A percentile compares a stretch with the other conserved stretches of the same genome.
phyloP scores from a whole-genome alignment of 92 coral and sea anemone genomes.

The Anthopleura xanthogrammica region DNA sequence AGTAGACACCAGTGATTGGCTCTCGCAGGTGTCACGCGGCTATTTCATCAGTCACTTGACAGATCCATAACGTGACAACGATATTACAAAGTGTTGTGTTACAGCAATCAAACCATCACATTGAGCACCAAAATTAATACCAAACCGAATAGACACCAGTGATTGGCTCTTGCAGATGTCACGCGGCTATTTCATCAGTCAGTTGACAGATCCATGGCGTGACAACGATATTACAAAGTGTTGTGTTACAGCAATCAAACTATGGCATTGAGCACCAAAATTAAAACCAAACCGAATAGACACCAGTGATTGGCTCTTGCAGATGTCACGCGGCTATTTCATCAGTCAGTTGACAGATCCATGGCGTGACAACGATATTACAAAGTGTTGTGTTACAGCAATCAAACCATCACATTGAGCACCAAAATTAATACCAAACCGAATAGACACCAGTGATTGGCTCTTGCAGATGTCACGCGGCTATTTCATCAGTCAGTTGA shows the following conservation, averaged over 20 bases:
- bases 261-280: no score
- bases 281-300: not conserved
- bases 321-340: no score
- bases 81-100: conserved; percentile 29
- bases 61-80: not conserved
- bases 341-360: not conserved
- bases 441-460: not conserved
- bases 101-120: conserved; percentile 14
- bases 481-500: not conserved
- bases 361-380: conserved; percentile 12
- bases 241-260: conserved; percentile 28
- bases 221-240: conserved; percentile 22
- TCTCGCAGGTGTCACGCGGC: no score
- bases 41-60: not conserved
- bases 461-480: not conserved
- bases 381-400: conserved; percentile 38
- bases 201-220: not conserved
- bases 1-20: no score
- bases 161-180: not conserved
- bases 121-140: not conserved
- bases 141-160: not conserved
- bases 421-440: not conserved
- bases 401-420: not conserved
- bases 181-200: no score
- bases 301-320: not conserved